Evolutionary conservation across 2,113 vertebrate genomes (phyloP), one percentile per base, ranked within the genome.

Genomic region (Eudyptes chrysolophus): DNA sequence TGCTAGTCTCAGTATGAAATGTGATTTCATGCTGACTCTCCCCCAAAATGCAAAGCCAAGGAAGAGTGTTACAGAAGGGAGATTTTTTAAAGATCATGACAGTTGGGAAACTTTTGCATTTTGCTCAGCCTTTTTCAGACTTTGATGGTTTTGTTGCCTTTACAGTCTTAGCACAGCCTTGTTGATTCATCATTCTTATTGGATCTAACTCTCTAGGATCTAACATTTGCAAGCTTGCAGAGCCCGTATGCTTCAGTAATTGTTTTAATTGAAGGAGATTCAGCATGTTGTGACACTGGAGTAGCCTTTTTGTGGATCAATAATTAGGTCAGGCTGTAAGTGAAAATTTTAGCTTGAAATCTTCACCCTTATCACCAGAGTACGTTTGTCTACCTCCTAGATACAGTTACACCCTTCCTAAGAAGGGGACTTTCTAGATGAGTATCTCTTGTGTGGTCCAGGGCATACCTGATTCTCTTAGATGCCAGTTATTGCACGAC

Each of bases 21-120:
- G 87, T 79, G 64, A 96, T 96, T 79, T 92, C 87, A 85, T 94
- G 82, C 75, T 90, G 92, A 96, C 76, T 93, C 76, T 96, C 79
- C 71, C 51, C 2, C 26, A 69, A 95, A 97, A 92, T 62, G 77
- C 77, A 85, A 97, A 96, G 65, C 89, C 87, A 84, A 94, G 70
- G 44, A 79, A 62, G 36, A 60, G 48, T 79, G 40, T 72, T 94
- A 68, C 17, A 68, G 70, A 96, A 76, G 80, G 61, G 46, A 95
- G 91, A 87, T 75, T 79, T 89, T 94, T 87, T 92, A 65, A 82
- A 95, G 72, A 94, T 87, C 49, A 24, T 89, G 86, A 81, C 77
- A 89, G 65, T 48, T 92, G 69, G 52, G 61, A 87, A 90, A 60
- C 36, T 79, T 95, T 84, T 84, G 69, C 48, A 60, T 92, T 93